Conservation (phyloP, 2,888 invertebrate genomes). For the Nebria salina region DNA sequence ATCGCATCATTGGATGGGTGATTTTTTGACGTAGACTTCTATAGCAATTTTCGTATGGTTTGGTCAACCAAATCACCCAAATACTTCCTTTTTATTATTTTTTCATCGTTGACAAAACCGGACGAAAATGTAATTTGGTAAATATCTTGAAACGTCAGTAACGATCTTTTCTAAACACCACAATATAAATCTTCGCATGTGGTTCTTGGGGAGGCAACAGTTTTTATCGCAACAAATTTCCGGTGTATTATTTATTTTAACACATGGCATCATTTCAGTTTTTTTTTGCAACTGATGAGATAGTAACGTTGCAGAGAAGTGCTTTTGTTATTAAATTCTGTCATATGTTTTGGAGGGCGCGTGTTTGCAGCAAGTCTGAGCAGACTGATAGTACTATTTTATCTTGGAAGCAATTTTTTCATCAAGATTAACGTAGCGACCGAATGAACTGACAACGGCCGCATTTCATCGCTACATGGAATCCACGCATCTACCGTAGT, state of each 20-base stretch:
- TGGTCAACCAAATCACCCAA: not conserved
- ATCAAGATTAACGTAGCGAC: not conserved
- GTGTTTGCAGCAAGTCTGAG: not conserved
- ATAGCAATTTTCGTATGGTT: not conserved
- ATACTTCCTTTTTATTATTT: not conserved
- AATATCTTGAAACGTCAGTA: not conserved
- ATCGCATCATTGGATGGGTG: not conserved
- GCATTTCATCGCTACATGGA: not conserved
- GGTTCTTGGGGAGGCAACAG: not conserved
- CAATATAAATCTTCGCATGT: not conserved
- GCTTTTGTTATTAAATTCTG: conserved; percentile 1
- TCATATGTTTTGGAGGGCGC: not conserved
- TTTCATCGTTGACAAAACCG: not conserved
- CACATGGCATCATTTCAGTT: not conserved
- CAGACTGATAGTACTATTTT: not conserved
- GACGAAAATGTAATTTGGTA: not conserved
- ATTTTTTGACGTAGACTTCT: not conserved
- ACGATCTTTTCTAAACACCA: not conserved
- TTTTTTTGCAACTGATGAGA: not conserved
- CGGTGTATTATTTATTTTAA: not conserved
- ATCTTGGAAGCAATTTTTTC: not conserved
- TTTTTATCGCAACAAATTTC: not conserved
- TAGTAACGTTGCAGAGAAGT: not conserved
- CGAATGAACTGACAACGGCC: not conserved
- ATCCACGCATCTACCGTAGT: not conserved